These are phyloP conservation scores for Bos javanicus DNA, from an alignment of 2,113 vertebrate genomes.

Conservation along the genomic window DNA sequence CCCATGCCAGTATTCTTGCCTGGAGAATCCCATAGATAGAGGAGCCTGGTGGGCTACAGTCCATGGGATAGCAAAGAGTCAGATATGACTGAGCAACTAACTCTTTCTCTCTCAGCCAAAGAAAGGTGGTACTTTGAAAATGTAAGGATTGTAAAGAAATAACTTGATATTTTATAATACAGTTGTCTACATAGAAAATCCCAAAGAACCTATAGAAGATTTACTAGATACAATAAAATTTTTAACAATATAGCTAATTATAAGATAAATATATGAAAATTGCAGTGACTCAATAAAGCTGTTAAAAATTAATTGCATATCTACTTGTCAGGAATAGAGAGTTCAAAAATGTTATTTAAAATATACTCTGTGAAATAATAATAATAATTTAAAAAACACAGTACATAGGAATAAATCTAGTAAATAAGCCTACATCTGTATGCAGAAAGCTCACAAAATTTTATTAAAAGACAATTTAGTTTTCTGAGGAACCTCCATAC, in stretches of 20 bases:
- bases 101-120: not conserved
- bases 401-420: not conserved
- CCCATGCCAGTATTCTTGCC: not conserved
- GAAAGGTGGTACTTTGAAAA: not conserved
- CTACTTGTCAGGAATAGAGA: not conserved
- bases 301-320: not conserved
- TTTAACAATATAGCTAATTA: not conserved
- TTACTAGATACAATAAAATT: not conserved
- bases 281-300: not conserved
- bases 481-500: not conserved
- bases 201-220: not conserved
- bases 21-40: not conserved
- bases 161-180: not conserved
- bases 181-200: not conserved
- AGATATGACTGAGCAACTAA: not conserved
- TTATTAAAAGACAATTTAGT: not conserved
- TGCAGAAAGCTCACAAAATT: not conserved
- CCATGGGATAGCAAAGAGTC: not conserved
- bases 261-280: not conserved
- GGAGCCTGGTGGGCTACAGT: not conserved
- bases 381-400: not conserved
- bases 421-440: not conserved
- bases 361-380: not conserved
- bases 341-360: not conserved
- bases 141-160: not conserved